Base-by-base conservation (phyloP, 1,140 invertebrate genomes). In the Drosophila quadrilineata region DNA sequence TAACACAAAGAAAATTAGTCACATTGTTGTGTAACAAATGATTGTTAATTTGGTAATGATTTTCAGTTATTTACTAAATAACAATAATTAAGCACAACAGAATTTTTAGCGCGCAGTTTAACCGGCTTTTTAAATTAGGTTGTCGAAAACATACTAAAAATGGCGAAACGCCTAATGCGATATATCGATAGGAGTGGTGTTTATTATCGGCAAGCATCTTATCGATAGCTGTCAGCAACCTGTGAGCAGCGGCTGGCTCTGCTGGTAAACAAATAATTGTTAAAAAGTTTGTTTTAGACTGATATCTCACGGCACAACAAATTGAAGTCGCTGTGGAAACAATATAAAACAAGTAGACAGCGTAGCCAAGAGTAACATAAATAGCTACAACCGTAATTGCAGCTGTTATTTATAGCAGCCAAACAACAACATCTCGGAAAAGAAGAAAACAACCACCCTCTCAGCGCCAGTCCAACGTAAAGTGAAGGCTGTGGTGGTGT, bases 321-420 rank as follows among this genome's bases (percentile, higher is more conserved):
- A 38, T 29, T 26, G 41, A 38, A 48, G 40, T 31, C 9, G 31
- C 21, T 24, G 38, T 6, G 10, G 22, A 40, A 53, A 31, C 26
- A 52, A 24, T 16, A 50, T 33, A 41, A 59, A 54, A 26, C 12
- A 33, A 70, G 53, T 33, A 41, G 41, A 16, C 66, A 59, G 40
- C 36, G 56, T 71, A 60, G 67, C 26, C 26, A 22, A 28, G 12
- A 67, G 67, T 54, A 56, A 67, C 43, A 22, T 24, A 10, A 48
- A 33, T 52, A 71, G 24, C 26, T 50, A 33, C 57, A 58, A 48
- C 33, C 41, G 31, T 4, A 33, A 54, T 12, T 43, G 62, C 62
- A 74, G 68, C 71, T 74, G 68, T 53, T 74, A 74, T 74, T 74
- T 74, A 74, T 71, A 71, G 57, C 40, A 74, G 9, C 53, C 41